Evolutionary conservation across 1,140 invertebrate species (phyloP).

Genomic region (Nasonia vitripennis): DNA sequence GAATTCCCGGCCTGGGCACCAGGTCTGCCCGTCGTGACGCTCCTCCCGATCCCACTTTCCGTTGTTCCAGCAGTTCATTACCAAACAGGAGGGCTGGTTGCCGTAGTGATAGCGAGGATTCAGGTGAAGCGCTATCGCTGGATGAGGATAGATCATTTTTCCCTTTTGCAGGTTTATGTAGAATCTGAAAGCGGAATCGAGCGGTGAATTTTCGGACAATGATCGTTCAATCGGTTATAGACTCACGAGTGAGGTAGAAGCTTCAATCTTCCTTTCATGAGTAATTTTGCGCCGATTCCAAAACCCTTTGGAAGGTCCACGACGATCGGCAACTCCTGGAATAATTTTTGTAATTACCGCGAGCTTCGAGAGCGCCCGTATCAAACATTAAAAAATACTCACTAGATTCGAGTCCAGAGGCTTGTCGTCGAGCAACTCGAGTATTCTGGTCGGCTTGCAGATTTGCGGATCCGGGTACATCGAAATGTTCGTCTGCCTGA

Average conservation of each 20-base stretch:
- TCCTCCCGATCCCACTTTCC: constrained; percentile 72
- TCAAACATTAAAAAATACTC: constrained; percentile 35
- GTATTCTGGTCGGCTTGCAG: constrained; percentile 57
- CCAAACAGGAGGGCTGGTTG: constrained; percentile 64
- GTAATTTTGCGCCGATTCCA: constrained; percentile 73
- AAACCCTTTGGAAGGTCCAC: constrained; percentile 72
- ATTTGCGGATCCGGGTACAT: constrained; percentile 75
- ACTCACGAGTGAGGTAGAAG: constrained; percentile 78
- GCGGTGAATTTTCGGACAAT: not conserved
- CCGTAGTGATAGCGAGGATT: constrained; percentile 79
- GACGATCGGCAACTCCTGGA: constrained; percentile 70
- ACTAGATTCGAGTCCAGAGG: constrained; percentile 65
- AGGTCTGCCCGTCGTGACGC: constrained; percentile 68
- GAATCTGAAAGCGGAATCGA: constrained; percentile 71
- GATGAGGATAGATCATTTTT: constrained; percentile 79
- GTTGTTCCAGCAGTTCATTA: constrained; percentile 72
- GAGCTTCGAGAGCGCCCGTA: too few relatives aligned
- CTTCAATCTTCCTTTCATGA: constrained; percentile 78
- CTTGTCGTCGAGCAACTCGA: constrained; percentile 61
- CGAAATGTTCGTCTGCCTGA: constrained; percentile 67
- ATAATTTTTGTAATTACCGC: too few relatives aligned
- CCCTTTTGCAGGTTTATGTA: constrained; percentile 82
- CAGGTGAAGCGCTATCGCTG: constrained; percentile 79
- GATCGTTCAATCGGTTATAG: not conserved
- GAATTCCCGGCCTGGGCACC: constrained; percentile 72